These are phyloP conservation scores for Pachyramphus minor DNA, from an alignment of 2,113 vertebrate species.

Conservation along the genomic window DNA sequence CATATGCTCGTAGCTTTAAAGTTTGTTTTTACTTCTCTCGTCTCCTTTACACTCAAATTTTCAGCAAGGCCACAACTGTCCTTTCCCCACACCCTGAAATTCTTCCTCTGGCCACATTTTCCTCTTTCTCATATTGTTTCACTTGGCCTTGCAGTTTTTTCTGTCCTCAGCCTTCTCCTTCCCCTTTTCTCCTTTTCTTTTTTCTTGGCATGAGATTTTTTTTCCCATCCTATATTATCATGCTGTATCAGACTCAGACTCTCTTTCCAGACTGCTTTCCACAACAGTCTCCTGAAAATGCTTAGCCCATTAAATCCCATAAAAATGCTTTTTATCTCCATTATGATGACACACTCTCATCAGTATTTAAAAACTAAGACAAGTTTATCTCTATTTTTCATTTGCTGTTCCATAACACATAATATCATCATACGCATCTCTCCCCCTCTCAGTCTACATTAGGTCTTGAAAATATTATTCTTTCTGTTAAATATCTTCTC, in stretches of 20 bases:
- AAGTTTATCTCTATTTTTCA: neutral
- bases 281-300: neutral
- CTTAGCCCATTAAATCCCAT: neutral
- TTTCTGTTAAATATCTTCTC: neutral
- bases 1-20: neutral
- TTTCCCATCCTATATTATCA: neutral
- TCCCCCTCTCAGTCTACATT: neutral
- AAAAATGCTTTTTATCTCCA: neutral
- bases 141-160: neutral
- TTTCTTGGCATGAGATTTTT: neutral
- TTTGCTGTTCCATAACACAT: neutral
- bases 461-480: neutral
- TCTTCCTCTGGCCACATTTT: neutral
- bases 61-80: neutral
- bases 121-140: neutral
- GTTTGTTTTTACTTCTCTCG: neutral
- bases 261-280: neutral
- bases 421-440: neutral
- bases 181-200: neutral
- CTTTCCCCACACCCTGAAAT: neutral
- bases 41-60: neutral
- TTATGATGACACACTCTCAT: neutral
- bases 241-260: neutral
- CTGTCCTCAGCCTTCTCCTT: neutral
- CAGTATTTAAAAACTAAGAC: neutral